Evolutionary conservation across 2,797 vertebrate genomes (phyloP).

Genomic region (Falco biarmicus): DNA sequence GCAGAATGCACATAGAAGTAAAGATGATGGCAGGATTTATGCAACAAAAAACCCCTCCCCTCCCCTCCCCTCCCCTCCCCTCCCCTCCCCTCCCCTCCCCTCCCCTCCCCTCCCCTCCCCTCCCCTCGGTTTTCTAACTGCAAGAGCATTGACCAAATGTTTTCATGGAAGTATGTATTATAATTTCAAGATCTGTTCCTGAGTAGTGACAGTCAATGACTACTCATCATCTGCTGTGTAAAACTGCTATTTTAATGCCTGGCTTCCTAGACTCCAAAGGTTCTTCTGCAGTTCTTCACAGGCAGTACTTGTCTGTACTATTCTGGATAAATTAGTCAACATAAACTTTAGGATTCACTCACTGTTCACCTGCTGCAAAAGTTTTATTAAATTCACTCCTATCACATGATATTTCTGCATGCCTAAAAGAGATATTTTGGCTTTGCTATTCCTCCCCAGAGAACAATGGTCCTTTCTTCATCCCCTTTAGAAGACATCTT

Average conservation of each 20-base stretch:
- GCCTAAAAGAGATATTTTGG: background rate
- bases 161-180: background rate
- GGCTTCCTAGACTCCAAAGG: background rate
- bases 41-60: background rate
- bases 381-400: background rate
- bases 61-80: background rate
- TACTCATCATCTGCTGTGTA: background rate
- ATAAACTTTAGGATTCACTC: background rate
- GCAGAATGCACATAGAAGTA: background rate
- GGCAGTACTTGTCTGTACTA: background rate
- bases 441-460: background rate
- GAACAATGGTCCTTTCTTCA: background rate
- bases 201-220: background rate
- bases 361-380: background rate
- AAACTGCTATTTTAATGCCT: background rate
- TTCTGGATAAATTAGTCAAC: background rate
- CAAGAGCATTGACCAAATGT: background rate
- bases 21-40: background rate
- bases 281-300: background rate
- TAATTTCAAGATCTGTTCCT: background rate
- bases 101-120: no score
- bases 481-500: background rate
- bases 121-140: background rate
- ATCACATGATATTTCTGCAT: background rate
- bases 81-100: no score